Evolutionary conservation across 2,797 vertebrate genomes (phyloP).

Genomic region (Morus bassanus): DNA sequence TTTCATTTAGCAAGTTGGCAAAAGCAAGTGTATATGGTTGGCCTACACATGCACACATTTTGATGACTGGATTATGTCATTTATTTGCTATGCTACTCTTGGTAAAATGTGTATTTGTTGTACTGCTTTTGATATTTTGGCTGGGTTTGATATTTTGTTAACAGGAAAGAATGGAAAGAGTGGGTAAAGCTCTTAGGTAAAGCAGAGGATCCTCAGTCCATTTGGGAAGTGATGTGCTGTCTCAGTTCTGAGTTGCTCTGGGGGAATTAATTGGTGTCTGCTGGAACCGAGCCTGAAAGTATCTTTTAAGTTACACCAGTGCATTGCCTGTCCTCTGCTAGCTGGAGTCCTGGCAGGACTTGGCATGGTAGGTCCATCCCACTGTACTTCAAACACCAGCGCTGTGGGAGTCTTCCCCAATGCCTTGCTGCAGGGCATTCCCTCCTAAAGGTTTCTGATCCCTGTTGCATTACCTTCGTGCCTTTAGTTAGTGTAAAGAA

Average conservation of each 20-base stretch:
- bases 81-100: background rate
- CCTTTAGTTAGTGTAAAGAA: background rate
- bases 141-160: background rate
- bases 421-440: background rate
- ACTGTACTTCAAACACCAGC: background rate
- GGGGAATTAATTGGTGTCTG: background rate
- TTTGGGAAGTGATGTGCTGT: background rate
- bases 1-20: conserved; percentile 31
- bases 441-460: background rate
- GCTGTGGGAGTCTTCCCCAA: background rate
- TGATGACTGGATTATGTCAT: background rate
- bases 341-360: background rate
- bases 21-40: background rate
- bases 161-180: background rate
- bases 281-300: background rate
- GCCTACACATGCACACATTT: background rate
- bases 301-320: background rate
- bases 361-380: background rate
- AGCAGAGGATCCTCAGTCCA: background rate
- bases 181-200: background rate
- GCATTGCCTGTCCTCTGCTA: background rate
- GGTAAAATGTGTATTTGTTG: background rate
- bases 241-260: background rate
- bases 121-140: conserved; percentile 14
- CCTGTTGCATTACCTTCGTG: background rate